Conservation (phyloP, 2,113 vertebrate genomes). For the Tinamus guttatus region DNA sequence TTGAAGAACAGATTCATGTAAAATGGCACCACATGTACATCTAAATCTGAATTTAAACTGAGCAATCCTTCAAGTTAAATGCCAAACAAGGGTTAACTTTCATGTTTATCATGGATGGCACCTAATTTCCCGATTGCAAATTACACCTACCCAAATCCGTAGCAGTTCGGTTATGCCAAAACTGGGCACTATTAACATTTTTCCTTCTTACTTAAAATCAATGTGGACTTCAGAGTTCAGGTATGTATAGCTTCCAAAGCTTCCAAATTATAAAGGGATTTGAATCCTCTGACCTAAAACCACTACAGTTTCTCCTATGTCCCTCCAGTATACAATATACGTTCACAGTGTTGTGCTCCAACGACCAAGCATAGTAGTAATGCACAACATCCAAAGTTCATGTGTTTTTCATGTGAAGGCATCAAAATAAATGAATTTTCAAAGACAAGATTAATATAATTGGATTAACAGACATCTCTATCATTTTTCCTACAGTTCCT, state of each 20-base stretch:
- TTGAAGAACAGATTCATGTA: neutral
- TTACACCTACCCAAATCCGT: neutral
- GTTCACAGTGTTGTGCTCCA: neutral
- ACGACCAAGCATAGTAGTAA: neutral
- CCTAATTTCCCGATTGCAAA: neutral
- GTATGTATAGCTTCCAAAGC: too few species aligned
- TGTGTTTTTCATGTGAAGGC: neutral
- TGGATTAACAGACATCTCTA: conserved; percentile 48
- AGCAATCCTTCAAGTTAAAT: neutral
- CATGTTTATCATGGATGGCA: neutral
- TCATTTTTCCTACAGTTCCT: conserved; percentile 27
- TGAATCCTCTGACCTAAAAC: neutral
- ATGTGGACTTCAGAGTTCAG: neutral
- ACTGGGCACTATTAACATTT: neutral
- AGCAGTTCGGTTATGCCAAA: too few species aligned
- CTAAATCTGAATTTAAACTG: neutral
- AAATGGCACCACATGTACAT: neutral
- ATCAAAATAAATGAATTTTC: conserved; percentile 66
- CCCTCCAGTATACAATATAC: neutral
- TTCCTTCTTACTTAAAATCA: neutral
- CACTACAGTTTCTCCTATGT: neutral
- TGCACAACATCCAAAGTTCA: conserved; percentile 22
- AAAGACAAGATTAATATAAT: conserved; percentile 56
- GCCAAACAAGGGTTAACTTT: neutral
- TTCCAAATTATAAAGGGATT: too few species aligned